phyloP scores from a whole-genome alignment of 2,113 vertebrate species.

The Ageneiosus marmoratus region DNA sequence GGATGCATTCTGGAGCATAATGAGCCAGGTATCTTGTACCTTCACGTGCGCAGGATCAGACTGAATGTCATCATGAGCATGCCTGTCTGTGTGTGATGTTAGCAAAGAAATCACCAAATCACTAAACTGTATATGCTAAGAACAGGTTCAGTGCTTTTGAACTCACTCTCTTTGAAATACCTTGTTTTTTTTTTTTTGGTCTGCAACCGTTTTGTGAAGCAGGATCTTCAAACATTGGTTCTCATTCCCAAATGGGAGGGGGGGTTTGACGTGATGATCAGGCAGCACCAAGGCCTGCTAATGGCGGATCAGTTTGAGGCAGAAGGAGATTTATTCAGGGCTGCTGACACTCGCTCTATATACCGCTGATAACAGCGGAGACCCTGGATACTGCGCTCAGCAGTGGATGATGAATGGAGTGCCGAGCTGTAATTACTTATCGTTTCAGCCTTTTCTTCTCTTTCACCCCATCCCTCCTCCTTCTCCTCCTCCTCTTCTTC shows the following conservation, averaged over 20 bases:
- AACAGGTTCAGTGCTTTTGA: conserved; percentile 25
- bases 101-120: conserved; percentile 29
- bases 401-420: conserved; percentile 87
- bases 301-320: conserved; percentile 78
- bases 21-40: not conserved
- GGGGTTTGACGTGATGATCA: conserved; percentile 73
- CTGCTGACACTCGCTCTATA: conserved; percentile 87
- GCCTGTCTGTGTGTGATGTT: not conserved
- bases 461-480: conserved; percentile 23
- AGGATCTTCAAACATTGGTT: conserved; percentile 41
- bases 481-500: conserved; percentile 35
- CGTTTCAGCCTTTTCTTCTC: conserved; percentile 73
- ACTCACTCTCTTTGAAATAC: conserved; percentile 10
- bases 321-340: conserved; percentile 93
- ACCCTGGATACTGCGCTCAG: conserved; percentile 82
- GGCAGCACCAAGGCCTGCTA: conserved; percentile 78
- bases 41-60: not conserved
- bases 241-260: conserved; percentile 59
- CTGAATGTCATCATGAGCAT: not conserved
- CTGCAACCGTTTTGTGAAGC: conserved; percentile 13
- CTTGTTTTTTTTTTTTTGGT: not conserved
- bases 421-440: conserved; percentile 87
- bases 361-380: conserved; percentile 92
- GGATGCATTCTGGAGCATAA: not conserved
- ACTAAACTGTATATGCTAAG: conserved; percentile 4